Base-by-base conservation (phyloP, 2,797 vertebrate species). In the Xenopus petersii region DNA sequence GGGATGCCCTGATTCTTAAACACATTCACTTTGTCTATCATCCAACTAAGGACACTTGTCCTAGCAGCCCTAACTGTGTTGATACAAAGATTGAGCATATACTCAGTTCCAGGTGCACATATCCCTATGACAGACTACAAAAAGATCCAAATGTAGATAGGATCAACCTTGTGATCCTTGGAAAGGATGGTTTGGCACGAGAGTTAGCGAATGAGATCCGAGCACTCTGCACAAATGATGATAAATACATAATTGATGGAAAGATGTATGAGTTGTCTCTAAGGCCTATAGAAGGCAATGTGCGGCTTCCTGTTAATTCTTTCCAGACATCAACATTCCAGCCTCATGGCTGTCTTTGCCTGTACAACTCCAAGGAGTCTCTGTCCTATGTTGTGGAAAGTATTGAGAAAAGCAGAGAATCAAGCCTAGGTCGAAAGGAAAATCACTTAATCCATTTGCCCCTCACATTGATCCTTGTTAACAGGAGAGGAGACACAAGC, bases 1-100 rank as follows among this genome's bases (percentile, higher is more conserved):
- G 96, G 8, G 97, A 98, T 55, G 97, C 97, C 47, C 91, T 98
- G 0, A 92, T 99, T 48, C 86, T 99, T 63, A 99, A 99, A 88
- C 97, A 99, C 88, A 95, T 99, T 80, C 97, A 99, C 87, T 99
- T 98, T 72, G 96, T 99, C 5, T 99, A 98, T 86, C 95, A 98
- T 84, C 97, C 97, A 0, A 99, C 94, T 0, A 98, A 98, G 85
- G 97, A 99, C 24, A 98, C 97, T 0, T 99, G 97, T 10, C 97
- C 97, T 0, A 95, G 93, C 87, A 98, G 91, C 83, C 93, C 88
- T 0, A 80, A 88, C 5, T 99, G 97, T 75, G 89, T 94, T 1
- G 97, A 99, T 80, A 93, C 93, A 46, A 94, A 93, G 75, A 89
- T 98, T 4, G 97, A 98, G 83, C 95, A 98, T 67, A 89, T 95